A percentile compares a stretch with the other conserved stretches of the same genome.
Conservation (phyloP, 2,113 vertebrate species). For the Zosterops japonicus region DNA sequence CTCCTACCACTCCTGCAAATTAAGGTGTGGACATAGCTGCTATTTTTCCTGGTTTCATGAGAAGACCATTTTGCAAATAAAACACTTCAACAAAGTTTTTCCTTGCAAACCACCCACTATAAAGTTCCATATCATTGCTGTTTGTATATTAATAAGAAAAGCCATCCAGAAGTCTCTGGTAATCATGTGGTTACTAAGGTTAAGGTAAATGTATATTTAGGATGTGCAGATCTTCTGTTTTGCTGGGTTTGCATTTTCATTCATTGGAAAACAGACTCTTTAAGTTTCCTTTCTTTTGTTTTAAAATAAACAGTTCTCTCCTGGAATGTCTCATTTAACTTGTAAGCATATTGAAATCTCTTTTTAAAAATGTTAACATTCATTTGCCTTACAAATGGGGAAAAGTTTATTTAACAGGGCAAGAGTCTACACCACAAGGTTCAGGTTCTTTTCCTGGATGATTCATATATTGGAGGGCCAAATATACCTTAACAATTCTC, state of each 20-base stretch:
- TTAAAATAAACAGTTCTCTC: constrained; percentile 11
- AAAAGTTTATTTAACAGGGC: background rate
- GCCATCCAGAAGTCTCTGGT: background rate
- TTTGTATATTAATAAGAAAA: background rate
- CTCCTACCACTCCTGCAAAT: background rate
- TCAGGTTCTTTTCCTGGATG: background rate
- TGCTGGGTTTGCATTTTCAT: constrained; percentile 8
- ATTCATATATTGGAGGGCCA: background rate
- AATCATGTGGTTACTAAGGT: background rate
- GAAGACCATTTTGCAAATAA: background rate
- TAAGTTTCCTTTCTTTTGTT: background rate
- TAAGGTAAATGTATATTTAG: background rate
- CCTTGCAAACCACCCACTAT: background rate
- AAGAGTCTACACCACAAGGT: background rate
- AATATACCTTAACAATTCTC: background rate
- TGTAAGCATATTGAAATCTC: background rate
- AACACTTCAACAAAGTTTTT: background rate
- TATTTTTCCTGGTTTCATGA: background rate
- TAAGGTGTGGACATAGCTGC: background rate
- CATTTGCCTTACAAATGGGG: background rate
- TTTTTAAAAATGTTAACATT: background rate
- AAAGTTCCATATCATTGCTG: background rate
- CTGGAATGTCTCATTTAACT: background rate
- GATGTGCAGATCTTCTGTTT: background rate
- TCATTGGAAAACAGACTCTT: background rate